Base-by-base conservation (phyloP, 2,113 vertebrate genomes). In the Charadrius vociferus region DNA sequence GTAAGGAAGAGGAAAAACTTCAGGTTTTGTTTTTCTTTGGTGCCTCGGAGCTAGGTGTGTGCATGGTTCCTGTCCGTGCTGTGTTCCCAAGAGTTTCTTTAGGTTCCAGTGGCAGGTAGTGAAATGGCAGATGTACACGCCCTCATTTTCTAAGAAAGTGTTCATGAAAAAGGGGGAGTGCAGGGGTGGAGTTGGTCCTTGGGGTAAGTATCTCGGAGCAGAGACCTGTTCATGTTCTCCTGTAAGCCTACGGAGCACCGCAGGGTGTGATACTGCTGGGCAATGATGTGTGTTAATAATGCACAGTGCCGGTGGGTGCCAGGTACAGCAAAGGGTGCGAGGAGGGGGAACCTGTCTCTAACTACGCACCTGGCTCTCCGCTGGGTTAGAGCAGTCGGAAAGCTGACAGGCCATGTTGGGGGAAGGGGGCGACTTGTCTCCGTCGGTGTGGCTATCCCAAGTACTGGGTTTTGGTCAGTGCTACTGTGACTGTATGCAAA, bases 211-310 rank as follows among this genome's bases (percentile, higher is more conserved):
- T 39, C 43, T 65, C 0, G 0, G 14, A 49, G 30, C 36, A 66
- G 30, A 30, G 12, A 6, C 20, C 63, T 7, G 1, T 45, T 59
- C 6, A 5, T 24, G 20, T 37, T 58, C 10, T 39, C 32, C 7
- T 9, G 2, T 22, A 18, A 7, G 26, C 26, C 16, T 21, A 1
- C 11, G 10, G 41, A 47, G 30, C 0, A 1, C 32, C 32, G 3
- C 23, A 13, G 47, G 32, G 22, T 0, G 0, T 3, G 8, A 9
- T 17, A 7, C 1, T 3, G 0, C 21, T 10, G 10, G 5, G 0
- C 0, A 0, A 2, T 7, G 34, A 9, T 5, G 13, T 17, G 22
- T 16, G 26, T 45, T 32, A 19, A 3, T 22, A 24, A 22, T 7
- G 22, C 17, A 19, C 10, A 29, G 43, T 70, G 52, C 37, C 3